Base-by-base conservation (phyloP, 2,113 vertebrate genomes). In the Mystacornis crossleyi region DNA sequence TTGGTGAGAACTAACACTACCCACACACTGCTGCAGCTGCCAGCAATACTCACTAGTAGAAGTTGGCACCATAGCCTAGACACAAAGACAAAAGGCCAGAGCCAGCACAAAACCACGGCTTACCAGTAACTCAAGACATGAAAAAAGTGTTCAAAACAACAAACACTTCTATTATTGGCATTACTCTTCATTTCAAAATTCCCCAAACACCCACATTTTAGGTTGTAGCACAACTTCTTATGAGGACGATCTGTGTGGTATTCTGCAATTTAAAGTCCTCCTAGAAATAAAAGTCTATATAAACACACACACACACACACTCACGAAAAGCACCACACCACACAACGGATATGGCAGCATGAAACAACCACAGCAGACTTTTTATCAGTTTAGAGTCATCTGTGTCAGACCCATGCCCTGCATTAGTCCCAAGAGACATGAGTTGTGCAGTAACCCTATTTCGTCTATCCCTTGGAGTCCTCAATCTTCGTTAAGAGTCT, bases 1-100 rank as follows among this genome's bases (percentile, higher is more conserved):
- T 17, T 94, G 90, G 85, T 85, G 78, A 96, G 79, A 94, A 85
- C 33, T 81, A 81, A 69, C 90, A 70, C 86, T 66, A 54, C 88
- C 88, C 75, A 95, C 79, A 1, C 55, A 88, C 79, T 82, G 66
- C 7, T 80, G 81, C 78, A 95, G 87, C 74, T 80, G 50, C 50
- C 87, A 80, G 85, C 51, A 82, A 26, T 40, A 64, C 66, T 88
- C 79, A 54, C 45, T 14, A 81, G 34, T 1, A 86, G 15, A 85
- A 93, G 45, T 0, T 86, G 92, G 79, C 67, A 90, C 36, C 16
- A 10, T 29, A 92, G 77, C 50, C 66, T 36, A 69, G 58, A 70
- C 4, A 2, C 20, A 72, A 75, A 90, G 29, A 62, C 17, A 62
- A 69, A 60, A 69, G 54, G 17, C 26, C 70, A 92, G 48, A 91